These are phyloP conservation scores for Eurytoma californica DNA, from an alignment of 2,888 invertebrate genomes.

Conservation along the genomic window DNA sequence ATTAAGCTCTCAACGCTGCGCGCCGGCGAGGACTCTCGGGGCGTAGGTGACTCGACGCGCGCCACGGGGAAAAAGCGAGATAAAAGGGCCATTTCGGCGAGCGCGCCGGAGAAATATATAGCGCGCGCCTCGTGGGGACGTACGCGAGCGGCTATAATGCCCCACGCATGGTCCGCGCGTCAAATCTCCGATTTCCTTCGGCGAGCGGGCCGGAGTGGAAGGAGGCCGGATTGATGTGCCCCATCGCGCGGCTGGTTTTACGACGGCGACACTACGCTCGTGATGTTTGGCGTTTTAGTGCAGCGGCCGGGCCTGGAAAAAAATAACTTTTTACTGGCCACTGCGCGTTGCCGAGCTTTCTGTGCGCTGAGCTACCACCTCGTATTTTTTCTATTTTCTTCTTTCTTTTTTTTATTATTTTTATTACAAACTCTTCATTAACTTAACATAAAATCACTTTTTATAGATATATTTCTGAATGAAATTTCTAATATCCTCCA, in stretches of 20 bases:
- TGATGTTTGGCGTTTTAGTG: conserved; percentile 22
- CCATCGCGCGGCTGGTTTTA: conserved; percentile 27
- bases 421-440: too few species aligned
- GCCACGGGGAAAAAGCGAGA: not conserved
- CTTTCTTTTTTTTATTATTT: too few species aligned
- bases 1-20: conserved; percentile 24
- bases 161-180: conserved; percentile 9
- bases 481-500: too few species aligned
- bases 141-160: not conserved
- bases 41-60: not conserved
- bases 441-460: too few species aligned
- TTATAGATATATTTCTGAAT: too few species aligned
- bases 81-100: not conserved
- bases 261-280: not conserved
- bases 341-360: too few species aligned
- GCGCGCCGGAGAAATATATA: not conserved
- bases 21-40: not conserved
- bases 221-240: conserved; percentile 26
- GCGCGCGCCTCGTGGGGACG: not conserved
- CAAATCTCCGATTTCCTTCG: conserved; percentile 40
- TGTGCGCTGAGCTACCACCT: too few species aligned
- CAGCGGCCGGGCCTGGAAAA: not conserved
- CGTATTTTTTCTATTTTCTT: too few species aligned
- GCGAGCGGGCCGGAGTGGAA: not conserved
- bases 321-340: conserved; percentile 28